These are phyloP conservation scores for Romanogobio albipinnatus DNA, from an alignment of 2,113 vertebrate species.

Conservation along the genomic window DNA sequence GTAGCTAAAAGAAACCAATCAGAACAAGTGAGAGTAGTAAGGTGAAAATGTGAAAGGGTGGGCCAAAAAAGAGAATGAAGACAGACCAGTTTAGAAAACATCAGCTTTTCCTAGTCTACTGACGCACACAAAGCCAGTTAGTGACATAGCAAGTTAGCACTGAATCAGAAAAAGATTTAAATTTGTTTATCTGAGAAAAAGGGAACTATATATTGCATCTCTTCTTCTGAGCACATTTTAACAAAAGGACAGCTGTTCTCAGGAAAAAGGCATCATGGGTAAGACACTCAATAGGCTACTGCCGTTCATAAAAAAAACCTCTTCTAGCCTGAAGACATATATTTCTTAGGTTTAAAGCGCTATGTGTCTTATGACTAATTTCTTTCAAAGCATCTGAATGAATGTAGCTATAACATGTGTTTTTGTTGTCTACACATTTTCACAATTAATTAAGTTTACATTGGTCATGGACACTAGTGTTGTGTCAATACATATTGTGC, in stretches of 20 bases:
- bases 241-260: not conserved
- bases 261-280: slow-evolving; percentile 4
- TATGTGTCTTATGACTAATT: not conserved
- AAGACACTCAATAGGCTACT: not conserved
- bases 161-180: not conserved
- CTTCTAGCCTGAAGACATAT: not conserved
- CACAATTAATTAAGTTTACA: not conserved
- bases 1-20: not conserved
- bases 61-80: slow-evolving; percentile 45
- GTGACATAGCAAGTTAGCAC: not conserved
- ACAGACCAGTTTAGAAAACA: slow-evolving; percentile 43
- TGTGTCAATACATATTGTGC: not conserved
- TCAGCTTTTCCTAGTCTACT: not conserved
- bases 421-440: not conserved
- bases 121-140: not conserved
- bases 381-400: not conserved
- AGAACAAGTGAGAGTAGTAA: not conserved
- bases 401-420: not conserved
- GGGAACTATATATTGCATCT: not conserved
- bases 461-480: not conserved
- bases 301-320: not conserved
- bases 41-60: slow-evolving; percentile 13
- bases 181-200: not conserved
- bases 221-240: not conserved
- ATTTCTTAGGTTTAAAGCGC: not conserved